Conservation (phyloP, 1,140 invertebrate genomes). For the Lordiphosa collinella region DNA sequence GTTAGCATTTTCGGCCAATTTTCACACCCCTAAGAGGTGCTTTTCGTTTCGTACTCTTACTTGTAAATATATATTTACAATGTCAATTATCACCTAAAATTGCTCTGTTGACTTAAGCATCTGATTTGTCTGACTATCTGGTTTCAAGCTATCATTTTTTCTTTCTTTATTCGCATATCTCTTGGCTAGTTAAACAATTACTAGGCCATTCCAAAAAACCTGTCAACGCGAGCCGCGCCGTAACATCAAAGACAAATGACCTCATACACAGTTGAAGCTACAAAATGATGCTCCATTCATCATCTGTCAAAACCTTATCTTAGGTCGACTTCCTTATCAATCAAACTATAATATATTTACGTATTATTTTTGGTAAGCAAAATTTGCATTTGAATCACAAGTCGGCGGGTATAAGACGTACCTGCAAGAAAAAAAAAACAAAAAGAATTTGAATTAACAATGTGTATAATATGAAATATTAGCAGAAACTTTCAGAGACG, state of each 20-base stretch:
- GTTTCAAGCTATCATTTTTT: too few relatives aligned
- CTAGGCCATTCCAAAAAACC: too few relatives aligned
- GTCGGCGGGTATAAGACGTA: conserved; percentile 20
- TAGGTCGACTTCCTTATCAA: conserved; percentile 62
- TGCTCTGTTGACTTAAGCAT: too few relatives aligned
- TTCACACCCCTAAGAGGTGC: too few relatives aligned
- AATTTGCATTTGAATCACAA: conserved; percentile 47
- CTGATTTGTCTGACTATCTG: too few relatives aligned
- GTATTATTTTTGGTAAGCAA: conserved; percentile 18
- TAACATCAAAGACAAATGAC: conserved; percentile 1
- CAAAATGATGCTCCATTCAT: conserved; percentile 35
- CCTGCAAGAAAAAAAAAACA: conserved; percentile 36
- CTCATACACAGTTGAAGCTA: conserved; percentile 11
- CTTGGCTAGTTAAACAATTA: too few relatives aligned
- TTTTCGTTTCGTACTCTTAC: too few relatives aligned
- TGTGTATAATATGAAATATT: conserved; percentile 29
- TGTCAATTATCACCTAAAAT: too few relatives aligned
- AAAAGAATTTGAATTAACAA: conserved; percentile 44
- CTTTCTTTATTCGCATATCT: too few relatives aligned
- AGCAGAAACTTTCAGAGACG: conserved; percentile 28
- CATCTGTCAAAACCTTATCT: conserved; percentile 23
- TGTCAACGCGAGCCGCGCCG: too few relatives aligned
- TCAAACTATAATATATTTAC: conserved; percentile 34
- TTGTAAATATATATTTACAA: too few relatives aligned
- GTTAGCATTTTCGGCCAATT: too few relatives aligned